phyloP scores from a whole-genome alignment of 2,797 vertebrate genomes.

The Pipistrellus pipistrellus region DNA sequence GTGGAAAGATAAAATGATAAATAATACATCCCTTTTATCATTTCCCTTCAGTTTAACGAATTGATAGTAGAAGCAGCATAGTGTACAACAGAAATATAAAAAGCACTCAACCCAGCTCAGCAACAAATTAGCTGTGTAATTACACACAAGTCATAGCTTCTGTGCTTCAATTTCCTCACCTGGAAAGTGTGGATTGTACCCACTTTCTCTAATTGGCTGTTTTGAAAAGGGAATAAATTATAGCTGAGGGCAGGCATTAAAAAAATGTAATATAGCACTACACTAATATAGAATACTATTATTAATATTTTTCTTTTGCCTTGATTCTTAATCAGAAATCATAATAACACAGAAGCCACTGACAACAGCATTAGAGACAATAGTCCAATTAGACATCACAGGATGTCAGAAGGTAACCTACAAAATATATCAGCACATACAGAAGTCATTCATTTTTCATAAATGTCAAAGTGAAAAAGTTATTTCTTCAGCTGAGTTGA shows the following conservation, averaged over 20 bases:
- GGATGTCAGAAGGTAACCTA: conserved; percentile 43
- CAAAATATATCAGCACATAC: conserved; percentile 47
- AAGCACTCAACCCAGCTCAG: not conserved
- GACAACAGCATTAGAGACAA: conserved; percentile 39
- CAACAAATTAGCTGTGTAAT: not conserved
- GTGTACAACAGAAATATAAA: not conserved
- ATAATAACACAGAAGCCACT: conserved; percentile 11
- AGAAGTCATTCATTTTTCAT: conserved; percentile 77
- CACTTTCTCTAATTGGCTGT: not conserved
- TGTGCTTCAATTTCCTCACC: conserved; percentile 24
- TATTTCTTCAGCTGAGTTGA: conserved; percentile 54
- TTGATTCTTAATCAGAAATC: conserved; percentile 26
- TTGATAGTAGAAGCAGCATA: not conserved
- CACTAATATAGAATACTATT: conserved; percentile 26
- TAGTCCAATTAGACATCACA: conserved; percentile 63
- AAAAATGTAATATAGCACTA: conserved; percentile 60
- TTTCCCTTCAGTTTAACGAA: not conserved
- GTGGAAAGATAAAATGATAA: conserved; percentile 34
- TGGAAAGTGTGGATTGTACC: not conserved
- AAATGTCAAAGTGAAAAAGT: conserved; percentile 70
- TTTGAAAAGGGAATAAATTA: conserved; percentile 40
- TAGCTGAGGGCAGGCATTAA: not conserved
- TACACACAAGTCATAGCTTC: conserved; percentile 20
- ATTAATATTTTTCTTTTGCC: conserved; percentile 40
- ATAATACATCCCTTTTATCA: not conserved